Evolutionary conservation across 2,797 vertebrate genomes (phyloP).

Genomic region (Notolabrus celidotus): DNA sequence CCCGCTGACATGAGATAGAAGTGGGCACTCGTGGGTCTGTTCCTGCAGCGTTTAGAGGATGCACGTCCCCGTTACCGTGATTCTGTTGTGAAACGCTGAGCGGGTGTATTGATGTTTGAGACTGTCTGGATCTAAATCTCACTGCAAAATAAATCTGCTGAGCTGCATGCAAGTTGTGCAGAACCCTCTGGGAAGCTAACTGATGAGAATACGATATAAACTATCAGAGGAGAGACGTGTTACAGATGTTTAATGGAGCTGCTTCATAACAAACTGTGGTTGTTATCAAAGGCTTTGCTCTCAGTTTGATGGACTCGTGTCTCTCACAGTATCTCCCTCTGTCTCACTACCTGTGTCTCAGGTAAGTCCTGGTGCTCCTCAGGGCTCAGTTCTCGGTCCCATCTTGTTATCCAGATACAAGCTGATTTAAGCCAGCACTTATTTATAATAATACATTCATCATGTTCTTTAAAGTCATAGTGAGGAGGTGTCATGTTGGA

Average conservation of each 20-base stretch:
- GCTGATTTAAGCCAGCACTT: too few relatives aligned
- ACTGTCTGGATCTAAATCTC: conserved; percentile 31
- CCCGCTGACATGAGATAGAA: not conserved
- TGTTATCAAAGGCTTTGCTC: too few relatives aligned
- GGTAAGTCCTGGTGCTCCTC: too few relatives aligned
- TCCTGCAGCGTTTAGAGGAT: not conserved
- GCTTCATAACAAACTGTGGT: not conserved
- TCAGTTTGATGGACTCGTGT: too few relatives aligned
- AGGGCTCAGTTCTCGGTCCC: too few relatives aligned
- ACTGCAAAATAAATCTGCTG: conserved; percentile 19
- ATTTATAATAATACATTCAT: too few relatives aligned
- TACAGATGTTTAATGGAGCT: conserved; percentile 8
- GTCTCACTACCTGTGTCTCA: too few relatives aligned
- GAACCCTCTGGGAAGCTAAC: conserved; percentile 14
- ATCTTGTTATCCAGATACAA: too few relatives aligned
- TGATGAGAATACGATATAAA: conserved; percentile 10
- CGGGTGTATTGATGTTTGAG: conserved; percentile 22
- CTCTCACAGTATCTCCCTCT: too few relatives aligned
- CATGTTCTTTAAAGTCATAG: too few relatives aligned
- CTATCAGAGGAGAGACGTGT: conserved; percentile 15
- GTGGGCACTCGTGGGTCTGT: not conserved
- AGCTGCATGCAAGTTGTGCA: conserved; percentile 27
- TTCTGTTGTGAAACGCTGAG: conserved; percentile 4
- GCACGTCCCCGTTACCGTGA: not conserved
- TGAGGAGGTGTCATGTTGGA: too few relatives aligned